These are phyloP conservation scores for Balearica regulorum DNA, from an alignment of 2,797 vertebrate species.

Conservation along the genomic window DNA sequence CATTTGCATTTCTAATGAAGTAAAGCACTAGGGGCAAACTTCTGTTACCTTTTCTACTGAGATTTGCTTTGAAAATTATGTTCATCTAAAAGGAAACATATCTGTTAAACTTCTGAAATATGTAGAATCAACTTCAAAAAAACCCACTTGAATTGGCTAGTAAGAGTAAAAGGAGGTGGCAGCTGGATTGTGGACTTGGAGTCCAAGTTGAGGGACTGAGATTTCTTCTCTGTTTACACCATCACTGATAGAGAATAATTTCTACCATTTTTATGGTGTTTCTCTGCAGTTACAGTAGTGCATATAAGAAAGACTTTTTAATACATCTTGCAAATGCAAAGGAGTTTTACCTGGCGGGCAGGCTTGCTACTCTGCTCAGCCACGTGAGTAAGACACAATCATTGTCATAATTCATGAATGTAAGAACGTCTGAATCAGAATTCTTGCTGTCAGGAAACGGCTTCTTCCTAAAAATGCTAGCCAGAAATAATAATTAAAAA, in stretches of 20 bases:
- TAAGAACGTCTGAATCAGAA: not conserved
- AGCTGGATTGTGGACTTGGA: not conserved
- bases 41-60: not conserved
- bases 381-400: not conserved
- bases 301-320: not conserved
- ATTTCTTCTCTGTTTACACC: not conserved
- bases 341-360: not conserved
- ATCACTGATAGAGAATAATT: not conserved
- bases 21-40: not conserved
- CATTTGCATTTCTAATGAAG: not conserved
- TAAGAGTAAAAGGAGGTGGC: not conserved
- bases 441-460: not conserved
- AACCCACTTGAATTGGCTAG: fast-evolving
- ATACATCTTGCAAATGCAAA: not conserved
- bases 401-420: not conserved
- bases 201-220: not conserved
- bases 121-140: not conserved
- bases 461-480: not conserved
- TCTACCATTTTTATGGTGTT: not conserved
- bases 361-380: not conserved
- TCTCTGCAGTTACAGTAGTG: not conserved
- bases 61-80: not conserved
- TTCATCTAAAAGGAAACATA: not conserved
- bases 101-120: not conserved
- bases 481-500: not conserved